Percentiles rank a stretch among this genome's conserved stretches.
phyloP scores from a whole-genome alignment of 2,797 vertebrate species.

The Danio albolineatus region DNA sequence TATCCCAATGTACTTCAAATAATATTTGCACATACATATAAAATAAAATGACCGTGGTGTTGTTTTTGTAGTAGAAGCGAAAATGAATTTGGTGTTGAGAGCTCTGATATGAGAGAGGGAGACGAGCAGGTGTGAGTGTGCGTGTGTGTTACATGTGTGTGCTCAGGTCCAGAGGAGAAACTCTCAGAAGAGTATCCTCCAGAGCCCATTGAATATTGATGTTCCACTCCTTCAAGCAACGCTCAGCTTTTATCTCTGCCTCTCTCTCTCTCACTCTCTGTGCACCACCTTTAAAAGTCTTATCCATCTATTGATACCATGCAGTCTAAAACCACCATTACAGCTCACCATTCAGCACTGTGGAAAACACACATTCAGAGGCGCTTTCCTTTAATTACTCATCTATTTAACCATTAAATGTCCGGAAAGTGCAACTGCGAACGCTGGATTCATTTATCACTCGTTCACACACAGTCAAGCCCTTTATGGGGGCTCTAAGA shows the following conservation, averaged over 20 bases:
- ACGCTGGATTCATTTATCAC: constrained; percentile 9
- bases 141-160: constrained; percentile 10
- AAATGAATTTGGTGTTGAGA: not conserved
- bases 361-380: constrained; percentile 1
- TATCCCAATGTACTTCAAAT: not conserved
- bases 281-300: constrained; percentile 57
- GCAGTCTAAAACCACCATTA: constrained; percentile 8
- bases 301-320: constrained; percentile 46
- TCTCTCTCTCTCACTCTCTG: constrained; percentile 39
- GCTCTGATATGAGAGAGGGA: not conserved
- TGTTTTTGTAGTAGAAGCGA: not conserved
- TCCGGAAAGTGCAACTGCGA: not conserved
- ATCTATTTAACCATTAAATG: constrained; percentile 15
- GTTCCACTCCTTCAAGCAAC: constrained; percentile 47
- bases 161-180: constrained; percentile 45
- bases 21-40: not conserved
- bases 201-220: constrained; percentile 63
- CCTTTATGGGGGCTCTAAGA: not conserved
- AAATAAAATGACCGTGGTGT: not conserved
- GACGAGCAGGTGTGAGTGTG: not conserved
- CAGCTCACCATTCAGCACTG: constrained; percentile 11
- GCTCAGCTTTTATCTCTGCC: constrained; percentile 53
- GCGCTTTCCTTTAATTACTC: constrained; percentile 1
- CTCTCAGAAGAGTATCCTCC: constrained; percentile 52
- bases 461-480: constrained; percentile 3